Evolutionary conservation across 2,888 invertebrate species (phyloP).

Genomic region (Xestia rhomboidea): DNA sequence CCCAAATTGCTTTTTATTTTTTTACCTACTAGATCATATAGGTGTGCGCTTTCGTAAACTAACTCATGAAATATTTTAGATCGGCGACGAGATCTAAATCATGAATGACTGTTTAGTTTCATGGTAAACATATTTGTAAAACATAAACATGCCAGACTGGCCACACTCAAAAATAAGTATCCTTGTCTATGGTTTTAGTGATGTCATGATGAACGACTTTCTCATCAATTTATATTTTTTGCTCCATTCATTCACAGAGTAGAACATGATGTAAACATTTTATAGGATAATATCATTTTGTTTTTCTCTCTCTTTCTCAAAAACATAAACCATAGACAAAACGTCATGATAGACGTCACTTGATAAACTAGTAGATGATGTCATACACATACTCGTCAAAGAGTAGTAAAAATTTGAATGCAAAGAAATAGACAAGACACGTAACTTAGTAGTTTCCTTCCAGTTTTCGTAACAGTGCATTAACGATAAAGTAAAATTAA

Average conservation of each 20-base stretch:
- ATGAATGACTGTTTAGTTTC: background rate
- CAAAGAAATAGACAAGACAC: slow-evolving; percentile 20
- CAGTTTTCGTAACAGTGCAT: background rate
- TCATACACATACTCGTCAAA: slow-evolving; percentile 71
- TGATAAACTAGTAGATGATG: slow-evolving; percentile 70
- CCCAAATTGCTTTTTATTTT: background rate
- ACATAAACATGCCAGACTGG: background rate
- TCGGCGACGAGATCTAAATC: background rate
- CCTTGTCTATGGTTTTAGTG: slow-evolving; percentile 28
- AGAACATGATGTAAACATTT: background rate
- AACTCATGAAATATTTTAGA: background rate
- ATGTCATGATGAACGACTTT: background rate
- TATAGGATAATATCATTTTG: background rate
- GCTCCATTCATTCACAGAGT: background rate
- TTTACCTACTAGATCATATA: background rate
- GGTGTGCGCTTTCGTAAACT: background rate
- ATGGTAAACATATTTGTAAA: background rate
- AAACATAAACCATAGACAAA: slow-evolving; percentile 53
- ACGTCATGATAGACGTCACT: slow-evolving; percentile 60
- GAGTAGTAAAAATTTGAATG: slow-evolving; percentile 49
- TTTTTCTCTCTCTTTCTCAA: too few species aligned
- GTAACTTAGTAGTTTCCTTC: background rate
- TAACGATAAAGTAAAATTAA: background rate
- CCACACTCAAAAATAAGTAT: slow-evolving; percentile 1
- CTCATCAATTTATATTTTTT: background rate